A percentile compares a stretch with the other conserved stretches of the same genome.
Evolutionary conservation across 2,888 invertebrate species (phyloP).

Genomic region (Mythimna lalbum): DNA sequence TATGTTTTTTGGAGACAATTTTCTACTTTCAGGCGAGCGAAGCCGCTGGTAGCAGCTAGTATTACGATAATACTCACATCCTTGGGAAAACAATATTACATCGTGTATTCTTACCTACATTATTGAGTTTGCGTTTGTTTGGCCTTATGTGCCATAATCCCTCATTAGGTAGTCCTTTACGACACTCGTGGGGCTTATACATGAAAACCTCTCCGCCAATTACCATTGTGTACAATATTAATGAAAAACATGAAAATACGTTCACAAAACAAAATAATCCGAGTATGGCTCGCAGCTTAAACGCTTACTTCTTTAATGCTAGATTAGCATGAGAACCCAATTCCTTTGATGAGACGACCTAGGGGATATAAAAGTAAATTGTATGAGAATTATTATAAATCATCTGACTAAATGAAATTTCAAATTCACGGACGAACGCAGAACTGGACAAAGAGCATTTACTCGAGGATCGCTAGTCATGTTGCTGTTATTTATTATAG

Average conservation of each 20-base stretch:
- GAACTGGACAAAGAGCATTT: constrained; percentile 22
- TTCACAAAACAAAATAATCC: not conserved
- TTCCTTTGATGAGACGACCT: constrained; percentile 20
- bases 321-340: constrained; percentile 30
- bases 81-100: not conserved
- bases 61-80: too few species aligned
- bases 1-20: too few species aligned
- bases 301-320: constrained; percentile 19
- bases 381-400: constrained; percentile 35
- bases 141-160: not conserved
- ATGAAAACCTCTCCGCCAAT: constrained; percentile 11
- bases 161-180: constrained; percentile 1
- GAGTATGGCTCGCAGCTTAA: not conserved
- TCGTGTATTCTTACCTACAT: not conserved
- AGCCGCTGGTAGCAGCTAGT: too few species aligned
- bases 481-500: constrained; percentile 34
- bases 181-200: constrained; percentile 18
- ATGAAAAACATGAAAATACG: constrained; percentile 2
- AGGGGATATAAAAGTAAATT: constrained; percentile 19
- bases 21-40: too few species aligned
- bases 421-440: constrained; percentile 15
- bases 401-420: constrained; percentile 45
- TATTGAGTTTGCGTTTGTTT: not conserved
- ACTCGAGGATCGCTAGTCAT: constrained; percentile 23
- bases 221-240: constrained; percentile 11